Evolutionary conservation across 2,113 vertebrate species (phyloP).

Genomic region (Cricetomys ansorgei): DNA sequence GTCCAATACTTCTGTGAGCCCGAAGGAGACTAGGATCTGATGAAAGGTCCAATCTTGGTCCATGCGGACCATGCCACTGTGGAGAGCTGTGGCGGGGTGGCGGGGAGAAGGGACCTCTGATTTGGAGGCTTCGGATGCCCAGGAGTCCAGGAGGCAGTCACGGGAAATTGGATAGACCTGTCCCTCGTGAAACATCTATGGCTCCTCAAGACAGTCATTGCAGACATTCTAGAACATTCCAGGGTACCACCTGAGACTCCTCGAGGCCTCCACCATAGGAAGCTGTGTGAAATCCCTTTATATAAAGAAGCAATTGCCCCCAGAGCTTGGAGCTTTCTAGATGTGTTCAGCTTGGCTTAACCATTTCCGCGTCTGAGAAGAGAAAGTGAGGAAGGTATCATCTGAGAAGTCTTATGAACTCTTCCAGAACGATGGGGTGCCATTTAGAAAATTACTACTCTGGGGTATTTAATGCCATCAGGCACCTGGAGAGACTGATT

Average conservation of each 20-base stretch:
- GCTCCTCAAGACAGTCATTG: not conserved
- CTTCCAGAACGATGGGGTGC: not conserved
- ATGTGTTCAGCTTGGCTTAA: not conserved
- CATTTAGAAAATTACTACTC: not conserved
- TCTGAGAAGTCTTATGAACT: not conserved
- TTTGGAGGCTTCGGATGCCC: not conserved
- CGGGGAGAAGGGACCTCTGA: too few relatives aligned
- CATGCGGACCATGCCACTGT: fast-evolving
- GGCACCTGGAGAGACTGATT: not conserved
- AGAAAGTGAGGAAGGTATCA: not conserved
- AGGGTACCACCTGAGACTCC: not conserved
- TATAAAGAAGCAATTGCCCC: not conserved
- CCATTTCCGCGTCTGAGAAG: not conserved
- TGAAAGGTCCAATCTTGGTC: not conserved
- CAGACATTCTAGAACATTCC: not conserved
- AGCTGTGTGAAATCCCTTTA: not conserved
- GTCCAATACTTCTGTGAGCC: not conserved
- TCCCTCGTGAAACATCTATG: not conserved
- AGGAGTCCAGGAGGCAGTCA: not conserved
- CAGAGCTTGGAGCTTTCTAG: not conserved
- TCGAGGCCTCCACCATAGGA: not conserved
- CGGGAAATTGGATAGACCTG: fast-evolving
- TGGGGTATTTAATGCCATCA: not conserved
- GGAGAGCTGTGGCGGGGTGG: not conserved
- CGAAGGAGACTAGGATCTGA: not conserved